Evolutionary conservation across 2,888 invertebrate species (phyloP), one percentile per base, ranked within the genome.

Genomic region (Thera britannica): DNA sequence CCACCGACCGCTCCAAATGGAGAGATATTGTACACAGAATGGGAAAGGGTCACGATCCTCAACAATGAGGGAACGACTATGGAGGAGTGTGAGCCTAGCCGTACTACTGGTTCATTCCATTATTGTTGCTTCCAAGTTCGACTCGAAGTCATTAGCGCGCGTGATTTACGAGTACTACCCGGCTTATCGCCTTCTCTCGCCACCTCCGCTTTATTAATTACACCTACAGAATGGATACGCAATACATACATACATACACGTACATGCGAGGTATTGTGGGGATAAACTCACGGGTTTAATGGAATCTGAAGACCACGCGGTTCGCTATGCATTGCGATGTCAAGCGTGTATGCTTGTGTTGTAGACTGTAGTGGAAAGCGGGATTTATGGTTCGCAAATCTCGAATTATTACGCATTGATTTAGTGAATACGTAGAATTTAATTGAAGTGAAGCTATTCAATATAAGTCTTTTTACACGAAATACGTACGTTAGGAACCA

Each of bases 201-300:
- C 77, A 72, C 77, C 78, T 78, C 78, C 76, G 74, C 78, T 79
- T 84, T 87, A 86, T 87, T 88, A 87, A 88, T 87, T 86, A 86
- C 82, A 77, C 75, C 73, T 72, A 77, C 68, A 67, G 65, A 56
- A 58, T 69, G 67, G 44, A 67, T 72, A 74, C 72, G 70, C 72
- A 71, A 12, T n/a, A 56, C 56, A 56, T 54, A 58, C 44, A 46
- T 35, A 4, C 5, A 36, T 52, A 41, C 52, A 59, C 54, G 67
- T 58, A 62, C 61, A 58, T 59, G 46, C 38, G 48, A 2, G 35
- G 56, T 54, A 65, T 69, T 71, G 72, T 69, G 57, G 48, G 65
- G 61, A 62, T 70, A 65, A 68, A 71, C 65, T 66, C 68, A 36
- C 65, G 49, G 69, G 65, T 71, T 69, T 70, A 71, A 71, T 74